Base-by-base conservation (phyloP, 2,113 vertebrate genomes). In the Tupaia tana region DNA sequence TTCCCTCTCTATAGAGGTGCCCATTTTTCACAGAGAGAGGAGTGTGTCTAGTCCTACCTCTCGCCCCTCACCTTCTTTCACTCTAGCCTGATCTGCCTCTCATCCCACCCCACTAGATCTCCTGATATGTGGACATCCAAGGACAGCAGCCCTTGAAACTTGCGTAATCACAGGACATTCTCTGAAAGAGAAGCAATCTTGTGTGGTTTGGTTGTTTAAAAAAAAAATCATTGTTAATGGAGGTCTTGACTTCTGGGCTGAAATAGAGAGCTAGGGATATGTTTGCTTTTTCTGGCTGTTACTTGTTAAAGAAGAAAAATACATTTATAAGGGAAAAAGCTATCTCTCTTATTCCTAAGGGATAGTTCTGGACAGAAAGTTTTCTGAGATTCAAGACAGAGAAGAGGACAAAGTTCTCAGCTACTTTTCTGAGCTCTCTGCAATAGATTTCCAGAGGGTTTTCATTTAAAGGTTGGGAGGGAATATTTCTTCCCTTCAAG, bases 201-300 rank as follows among this genome's bases (percentile, higher is more conserved):
- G 54, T 52, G 70, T 34, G 18, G 29, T 29, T 89, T 91, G 67
- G 54, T 80, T 88, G 71, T 87, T 78, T 95, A 66, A 92, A 61
- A 94, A 88, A 91, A 52, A 56, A 83, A 43, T 34, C 54, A 15
- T 88, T 82, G 88, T 69, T 90, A 92, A 92, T 59, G 58, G 82
- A 92, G 89, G 63, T 71, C 89, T 93, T 89, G 84, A 96, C 92
- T 90, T 29, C 20, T 64, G 52, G 63, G 34, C 73, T 95, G 78
- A 70, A 56, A 93, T 52, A 69, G 80, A 20, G 4, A 74, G 54
- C 61, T 54, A 54, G 70, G 85, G 94, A 90, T 73, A 27, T 81
- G 73, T 88, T 95, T 96, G 73, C 63, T 90, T 94, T 95, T 31
- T 34, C 85, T 85, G 81, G 56, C 27, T 43, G 9, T 75, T 84